Base-by-base conservation (phyloP, 1,140 invertebrate species). In the Meteorus sp. region DNA sequence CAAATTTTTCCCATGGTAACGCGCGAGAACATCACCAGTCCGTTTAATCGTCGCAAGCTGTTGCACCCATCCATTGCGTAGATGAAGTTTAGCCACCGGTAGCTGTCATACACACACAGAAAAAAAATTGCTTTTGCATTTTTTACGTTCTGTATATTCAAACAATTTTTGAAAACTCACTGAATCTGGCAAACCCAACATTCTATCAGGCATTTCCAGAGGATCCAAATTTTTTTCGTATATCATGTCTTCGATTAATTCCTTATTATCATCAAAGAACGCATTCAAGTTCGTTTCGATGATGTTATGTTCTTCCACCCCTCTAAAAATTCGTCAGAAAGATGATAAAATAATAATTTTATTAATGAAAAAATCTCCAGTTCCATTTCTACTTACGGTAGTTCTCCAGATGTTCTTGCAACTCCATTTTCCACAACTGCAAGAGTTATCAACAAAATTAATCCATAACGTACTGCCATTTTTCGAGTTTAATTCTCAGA, bases 21-120 rank as follows among this genome's bases (percentile, higher is more conserved):
- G 47, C 9, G 41, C 13, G 43, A 58, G 41, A 2, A 58, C 48
- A 15, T 58, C 47, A 2, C 56, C 56, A 9, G 56, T 25, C 29
- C 56, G 47, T 43, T 23, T 37, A 7, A 58, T 41, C 13, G 35
- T 51, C 15, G 43, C 25, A 20, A 29, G 8, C 5, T 50, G 20
- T 27, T 58, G 47, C 9, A 58, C 13, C 35, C 25, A 43, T 4
- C 56, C 56, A 9, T 51, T 51, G 3, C 31, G 23, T 11, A 58
- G 13, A 20, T 50, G 35, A 20, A 51, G 8, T 51, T 58, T 48
- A 6, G 23, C 44, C 7, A 45, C 20, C 11, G 8, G 20, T 19
- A 45, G 13, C 19, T 23, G 5, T 6, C 3, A 7, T 22, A 23
- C n/a, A 5, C 13, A 39, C 15, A 5, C 35, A 7, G 3, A 13